These are phyloP conservation scores for Malurus splendens DNA, from an alignment of 2,797 vertebrate species.

Conservation along the genomic window DNA sequence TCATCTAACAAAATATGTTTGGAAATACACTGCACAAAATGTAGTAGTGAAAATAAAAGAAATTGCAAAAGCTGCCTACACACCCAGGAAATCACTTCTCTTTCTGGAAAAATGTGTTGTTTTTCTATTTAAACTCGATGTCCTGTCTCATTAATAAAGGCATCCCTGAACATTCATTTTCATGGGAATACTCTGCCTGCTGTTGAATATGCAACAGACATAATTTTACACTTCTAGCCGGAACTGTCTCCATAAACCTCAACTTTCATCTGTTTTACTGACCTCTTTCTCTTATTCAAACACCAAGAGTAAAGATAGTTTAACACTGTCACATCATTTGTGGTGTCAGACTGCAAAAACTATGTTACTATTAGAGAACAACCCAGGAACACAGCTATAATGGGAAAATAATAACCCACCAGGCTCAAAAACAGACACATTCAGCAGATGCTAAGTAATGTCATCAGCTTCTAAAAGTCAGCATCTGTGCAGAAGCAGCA, in stretches of 20 bases:
- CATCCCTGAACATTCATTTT: neutral
- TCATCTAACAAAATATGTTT: neutral
- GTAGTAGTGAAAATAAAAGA: neutral
- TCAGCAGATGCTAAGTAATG: neutral
- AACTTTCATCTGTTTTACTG: neutral
- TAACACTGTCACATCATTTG: neutral
- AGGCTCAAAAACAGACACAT: neutral
- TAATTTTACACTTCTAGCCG: neutral
- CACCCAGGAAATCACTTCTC: neutral
- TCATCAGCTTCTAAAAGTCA: neutral
- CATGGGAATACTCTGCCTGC: neutral
- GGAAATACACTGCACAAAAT: neutral
- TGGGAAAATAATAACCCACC: neutral
- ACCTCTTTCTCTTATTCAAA: neutral
- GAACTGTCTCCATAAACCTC: neutral
- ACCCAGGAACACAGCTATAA: neutral
- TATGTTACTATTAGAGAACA: neutral
- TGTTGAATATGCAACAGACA: neutral
- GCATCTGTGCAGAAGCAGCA: neutral
- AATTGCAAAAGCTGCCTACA: neutral
- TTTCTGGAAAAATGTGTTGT: neutral
- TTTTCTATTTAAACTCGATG: neutral
- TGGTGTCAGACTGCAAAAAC: neutral
- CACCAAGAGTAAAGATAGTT: neutral
- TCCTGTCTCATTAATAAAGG: neutral